Percentiles rank a stretch among this genome's conserved stretches.
phyloP scores from a whole-genome alignment of 2,113 vertebrate genomes.

The Paramormyrops kingsleyae region DNA sequence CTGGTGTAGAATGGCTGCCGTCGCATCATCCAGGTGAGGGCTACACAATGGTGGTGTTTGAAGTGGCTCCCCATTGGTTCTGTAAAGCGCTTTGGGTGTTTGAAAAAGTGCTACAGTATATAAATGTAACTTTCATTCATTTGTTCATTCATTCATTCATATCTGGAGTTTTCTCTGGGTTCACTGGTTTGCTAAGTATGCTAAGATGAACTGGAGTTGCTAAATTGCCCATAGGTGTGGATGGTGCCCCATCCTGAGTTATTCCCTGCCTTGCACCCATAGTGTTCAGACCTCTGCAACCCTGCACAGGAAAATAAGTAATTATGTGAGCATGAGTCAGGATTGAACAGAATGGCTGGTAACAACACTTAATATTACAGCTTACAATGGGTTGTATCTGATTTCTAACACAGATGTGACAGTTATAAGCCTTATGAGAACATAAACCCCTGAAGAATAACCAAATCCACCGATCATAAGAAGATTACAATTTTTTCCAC shows the following conservation, averaged over 20 bases:
- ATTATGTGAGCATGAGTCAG: too few relatives aligned
- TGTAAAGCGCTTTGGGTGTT: too few relatives aligned
- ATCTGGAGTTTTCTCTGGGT: not conserved
- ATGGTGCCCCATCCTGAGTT: not conserved
- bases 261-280: not conserved
- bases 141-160: not conserved
- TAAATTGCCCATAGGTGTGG: not conserved
- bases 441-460: not conserved
- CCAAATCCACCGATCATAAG: not conserved
- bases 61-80: too few relatives aligned
- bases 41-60: too few relatives aligned
- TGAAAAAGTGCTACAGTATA: too few relatives aligned
- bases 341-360: too few relatives aligned
- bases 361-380: not conserved
- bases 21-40: too few relatives aligned
- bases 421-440: not conserved
- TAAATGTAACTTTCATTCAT: too few relatives aligned
- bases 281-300: not conserved
- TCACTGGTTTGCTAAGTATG: not conserved
- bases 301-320: not conserved
- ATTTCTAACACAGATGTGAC: not conserved
- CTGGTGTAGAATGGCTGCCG: too few relatives aligned
- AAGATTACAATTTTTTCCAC: not conserved
- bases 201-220: not conserved
- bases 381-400: not conserved